A percentile compares a stretch with the other conserved stretches of the same genome.
These are phyloP conservation scores for Pachycephus smyrnensis DNA, from an alignment of 2,888 invertebrate species.

Conservation along the genomic window DNA sequence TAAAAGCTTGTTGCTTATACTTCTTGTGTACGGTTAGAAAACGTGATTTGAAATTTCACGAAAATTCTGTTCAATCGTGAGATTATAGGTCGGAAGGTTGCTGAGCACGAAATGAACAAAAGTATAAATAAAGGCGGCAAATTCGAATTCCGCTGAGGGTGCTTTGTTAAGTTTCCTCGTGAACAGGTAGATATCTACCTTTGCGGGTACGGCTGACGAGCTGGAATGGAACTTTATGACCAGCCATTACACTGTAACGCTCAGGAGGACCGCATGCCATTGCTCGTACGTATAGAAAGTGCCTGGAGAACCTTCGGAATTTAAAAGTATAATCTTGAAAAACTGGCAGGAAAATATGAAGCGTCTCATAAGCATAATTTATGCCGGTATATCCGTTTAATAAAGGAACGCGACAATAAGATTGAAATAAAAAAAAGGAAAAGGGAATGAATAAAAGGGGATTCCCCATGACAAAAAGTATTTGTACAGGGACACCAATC, in stretches of 20 bases:
- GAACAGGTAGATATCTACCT: background rate
- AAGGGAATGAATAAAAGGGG: background rate
- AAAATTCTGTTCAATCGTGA: background rate
- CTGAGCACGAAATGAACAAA: background rate
- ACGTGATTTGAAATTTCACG: background rate
- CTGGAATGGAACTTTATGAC: background rate
- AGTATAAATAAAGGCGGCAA: background rate
- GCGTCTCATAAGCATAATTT: slow-evolving; percentile 52
- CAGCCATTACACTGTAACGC: background rate
- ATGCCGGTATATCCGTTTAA: slow-evolving; percentile 45
- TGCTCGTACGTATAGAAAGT: slow-evolving; percentile 14
- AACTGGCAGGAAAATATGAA: slow-evolving; percentile 48
- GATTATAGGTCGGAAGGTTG: background rate
- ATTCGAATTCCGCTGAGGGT: background rate
- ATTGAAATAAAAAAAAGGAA: background rate
- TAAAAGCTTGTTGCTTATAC: background rate
- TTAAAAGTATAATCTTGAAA: slow-evolving; percentile 52
- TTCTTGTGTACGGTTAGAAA: background rate
- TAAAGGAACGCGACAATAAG: slow-evolving; percentile 31
- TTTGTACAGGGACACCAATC: background rate
- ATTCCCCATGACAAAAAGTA: background rate
- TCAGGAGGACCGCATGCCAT: background rate
- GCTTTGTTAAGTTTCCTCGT: background rate
- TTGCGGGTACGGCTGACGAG: background rate
- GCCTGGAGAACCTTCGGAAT: slow-evolving; percentile 22